These are phyloP conservation scores for Melolontha melolontha DNA, from an alignment of 2,888 invertebrate genomes.

Conservation along the genomic window DNA sequence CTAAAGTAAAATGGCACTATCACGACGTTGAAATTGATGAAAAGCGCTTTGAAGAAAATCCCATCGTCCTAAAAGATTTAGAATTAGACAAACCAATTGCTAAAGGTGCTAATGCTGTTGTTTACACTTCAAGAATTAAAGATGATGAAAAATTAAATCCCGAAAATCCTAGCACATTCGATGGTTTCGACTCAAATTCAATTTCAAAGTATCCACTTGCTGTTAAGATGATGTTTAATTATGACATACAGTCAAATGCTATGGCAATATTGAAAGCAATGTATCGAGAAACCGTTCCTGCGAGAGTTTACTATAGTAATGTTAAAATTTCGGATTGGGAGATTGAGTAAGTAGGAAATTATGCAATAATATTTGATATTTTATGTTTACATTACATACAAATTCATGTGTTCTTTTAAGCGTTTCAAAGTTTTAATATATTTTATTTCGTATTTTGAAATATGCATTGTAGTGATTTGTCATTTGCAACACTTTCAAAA, in stretches of 20 bases:
- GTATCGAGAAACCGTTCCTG: slow-evolving; percentile 86
- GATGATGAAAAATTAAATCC: slow-evolving; percentile 39
- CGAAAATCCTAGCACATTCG: background rate
- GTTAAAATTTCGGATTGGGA: slow-evolving; percentile 71
- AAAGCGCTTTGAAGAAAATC: slow-evolving; percentile 61
- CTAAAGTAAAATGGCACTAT: slow-evolving; percentile 70
- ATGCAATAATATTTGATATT: background rate
- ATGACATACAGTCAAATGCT: slow-evolving; percentile 86
- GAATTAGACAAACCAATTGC: slow-evolving; percentile 79
- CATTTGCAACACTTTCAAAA: too few species aligned
- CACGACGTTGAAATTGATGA: slow-evolving; percentile 64
- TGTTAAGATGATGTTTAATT: slow-evolving; percentile 93
- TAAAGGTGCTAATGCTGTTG: slow-evolving; percentile 85
- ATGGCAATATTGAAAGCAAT: slow-evolving; percentile 81
- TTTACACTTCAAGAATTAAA: slow-evolving; percentile 76
- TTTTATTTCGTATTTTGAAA: too few species aligned
- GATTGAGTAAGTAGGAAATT: slow-evolving; percentile 61
- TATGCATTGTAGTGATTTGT: too few species aligned
- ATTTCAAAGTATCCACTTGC: slow-evolving; percentile 74
- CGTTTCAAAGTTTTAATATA: background rate
- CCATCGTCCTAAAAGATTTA: slow-evolving; percentile 71
- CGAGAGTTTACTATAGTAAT: slow-evolving; percentile 66
- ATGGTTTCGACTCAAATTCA: slow-evolving; percentile 49
- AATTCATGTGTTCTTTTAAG: background rate
- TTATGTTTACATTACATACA: slow-evolving; percentile 1